Conservation (phyloP, 2,797 vertebrate genomes). For the Anguilla pacifica region DNA sequence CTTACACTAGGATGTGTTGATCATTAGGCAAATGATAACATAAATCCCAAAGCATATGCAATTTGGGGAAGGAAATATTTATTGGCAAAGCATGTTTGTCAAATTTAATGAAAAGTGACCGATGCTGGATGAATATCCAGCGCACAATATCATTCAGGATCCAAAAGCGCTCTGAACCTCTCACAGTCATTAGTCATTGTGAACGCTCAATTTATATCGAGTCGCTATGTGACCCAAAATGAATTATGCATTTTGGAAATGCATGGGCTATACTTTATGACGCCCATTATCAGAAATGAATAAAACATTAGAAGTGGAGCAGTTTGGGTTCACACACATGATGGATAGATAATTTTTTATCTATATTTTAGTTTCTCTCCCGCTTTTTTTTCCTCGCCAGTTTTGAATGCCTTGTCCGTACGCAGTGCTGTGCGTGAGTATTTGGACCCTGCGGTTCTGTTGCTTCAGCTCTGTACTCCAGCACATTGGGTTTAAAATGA, state of each 20-base stretch:
- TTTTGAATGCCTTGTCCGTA: too few species aligned
- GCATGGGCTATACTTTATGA: background rate
- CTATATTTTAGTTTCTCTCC: background rate
- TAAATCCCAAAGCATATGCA: background rate
- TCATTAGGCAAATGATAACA: conserved; percentile 3
- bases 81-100: background rate
- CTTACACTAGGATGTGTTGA: background rate
- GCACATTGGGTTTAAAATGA: too few species aligned
- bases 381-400: background rate
- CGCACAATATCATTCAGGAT: background rate
- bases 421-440: too few species aligned
- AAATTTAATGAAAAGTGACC: background rate
- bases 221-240: background rate
- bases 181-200: background rate
- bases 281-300: conserved; percentile 11
- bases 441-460: too few species aligned
- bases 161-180: background rate
- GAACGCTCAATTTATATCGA: conserved; percentile 1
- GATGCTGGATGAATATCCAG: background rate
- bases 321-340: background rate
- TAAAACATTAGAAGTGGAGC: background rate
- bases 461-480: too few species aligned
- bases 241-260: conserved; percentile 10
- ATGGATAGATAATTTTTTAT: conserved; percentile 7
- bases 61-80: background rate